Conservation (phyloP, 2,888 invertebrate genomes). For the Dasysyrphus tricinctus region DNA sequence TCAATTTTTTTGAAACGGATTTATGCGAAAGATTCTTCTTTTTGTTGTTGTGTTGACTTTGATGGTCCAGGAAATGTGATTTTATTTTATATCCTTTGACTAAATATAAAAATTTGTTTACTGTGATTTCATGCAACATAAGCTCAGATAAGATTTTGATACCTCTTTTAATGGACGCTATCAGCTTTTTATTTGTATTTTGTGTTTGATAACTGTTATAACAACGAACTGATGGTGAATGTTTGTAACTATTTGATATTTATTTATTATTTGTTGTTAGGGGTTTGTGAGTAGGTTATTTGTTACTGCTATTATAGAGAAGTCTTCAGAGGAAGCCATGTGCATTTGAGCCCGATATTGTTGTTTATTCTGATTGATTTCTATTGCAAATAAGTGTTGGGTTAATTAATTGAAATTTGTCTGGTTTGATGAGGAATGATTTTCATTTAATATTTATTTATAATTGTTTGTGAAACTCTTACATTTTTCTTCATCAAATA, state of each 20-base stretch:
- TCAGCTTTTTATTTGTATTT: conserved; percentile 17
- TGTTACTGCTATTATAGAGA: too few species aligned
- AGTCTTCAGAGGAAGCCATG: background rate
- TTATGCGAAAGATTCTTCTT: background rate
- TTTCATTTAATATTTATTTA: too few species aligned
- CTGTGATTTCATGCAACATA: conserved; percentile 45
- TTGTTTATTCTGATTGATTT: too few species aligned
- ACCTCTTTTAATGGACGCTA: conserved; percentile 37
- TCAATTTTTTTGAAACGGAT: conserved; percentile 43
- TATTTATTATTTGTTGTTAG: too few species aligned
- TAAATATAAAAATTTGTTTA: conserved; percentile 25
- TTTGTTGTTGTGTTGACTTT: conserved; percentile 1
- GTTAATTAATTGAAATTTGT: too few species aligned
- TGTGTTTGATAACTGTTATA: conserved; percentile 18
- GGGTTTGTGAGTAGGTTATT: background rate
- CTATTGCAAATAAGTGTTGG: too few species aligned
- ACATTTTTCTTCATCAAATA: too few species aligned
- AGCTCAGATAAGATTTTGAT: conserved; percentile 46
- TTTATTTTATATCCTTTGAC: conserved; percentile 7
- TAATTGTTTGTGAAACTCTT: too few species aligned
- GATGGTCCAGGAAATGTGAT: conserved; percentile 38
- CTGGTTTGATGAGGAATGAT: too few species aligned
- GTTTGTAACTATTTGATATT: background rate
- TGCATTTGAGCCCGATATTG: too few species aligned
- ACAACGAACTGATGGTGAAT: conserved; percentile 9